These are phyloP conservation scores for Tetragnatha montana DNA, from an alignment of 2,888 invertebrate genomes.

Conservation along the genomic window DNA sequence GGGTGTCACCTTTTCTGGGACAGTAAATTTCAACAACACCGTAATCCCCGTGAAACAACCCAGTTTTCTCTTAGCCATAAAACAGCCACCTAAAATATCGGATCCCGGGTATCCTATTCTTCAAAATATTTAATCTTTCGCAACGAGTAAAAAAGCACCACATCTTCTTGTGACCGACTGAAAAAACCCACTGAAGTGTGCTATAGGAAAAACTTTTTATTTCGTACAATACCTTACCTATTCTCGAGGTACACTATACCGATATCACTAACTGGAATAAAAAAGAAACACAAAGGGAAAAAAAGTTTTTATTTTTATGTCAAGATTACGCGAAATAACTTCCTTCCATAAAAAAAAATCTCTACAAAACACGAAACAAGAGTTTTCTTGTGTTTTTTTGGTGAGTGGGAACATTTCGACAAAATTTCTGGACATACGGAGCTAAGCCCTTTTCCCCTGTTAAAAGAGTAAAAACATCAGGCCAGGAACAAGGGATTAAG, in stretches of 20 bases:
- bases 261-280: background rate
- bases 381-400: background rate
- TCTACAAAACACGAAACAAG: background rate
- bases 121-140: background rate
- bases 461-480: background rate
- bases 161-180: background rate
- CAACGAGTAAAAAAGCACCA: background rate
- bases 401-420: background rate
- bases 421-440: background rate
- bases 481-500: background rate
- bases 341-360: background rate
- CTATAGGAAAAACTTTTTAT: background rate
- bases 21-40: background rate
- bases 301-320: background rate
- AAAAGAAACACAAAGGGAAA: background rate
- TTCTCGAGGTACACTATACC: background rate
- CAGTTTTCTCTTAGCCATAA: background rate
- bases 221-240: background rate
- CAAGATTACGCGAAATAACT: constrained; percentile 1
- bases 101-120: background rate
- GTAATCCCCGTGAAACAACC: background rate
- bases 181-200: background rate
- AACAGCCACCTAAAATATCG: background rate
- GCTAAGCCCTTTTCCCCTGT: background rate
- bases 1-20: background rate